Base-by-base conservation (phyloP, 2,888 invertebrate genomes). In the Drosophila sordidapex region DNA sequence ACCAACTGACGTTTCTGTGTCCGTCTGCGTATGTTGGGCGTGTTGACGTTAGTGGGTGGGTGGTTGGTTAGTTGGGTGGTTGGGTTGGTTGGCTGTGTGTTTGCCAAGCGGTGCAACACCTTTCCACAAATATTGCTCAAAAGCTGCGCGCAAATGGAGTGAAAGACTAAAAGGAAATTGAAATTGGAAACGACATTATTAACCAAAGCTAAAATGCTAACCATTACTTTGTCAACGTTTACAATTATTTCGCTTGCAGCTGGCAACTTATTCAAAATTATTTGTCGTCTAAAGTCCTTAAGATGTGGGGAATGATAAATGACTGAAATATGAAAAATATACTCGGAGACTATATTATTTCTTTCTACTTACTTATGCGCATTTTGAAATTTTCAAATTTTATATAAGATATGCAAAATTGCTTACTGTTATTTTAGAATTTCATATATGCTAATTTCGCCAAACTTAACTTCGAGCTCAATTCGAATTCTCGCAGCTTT, bases 121-220 rank as follows among this genome's bases (percentile, higher is more conserved):
- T 74, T 38, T 27, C 33, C 49, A n/a, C 71, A 53, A 48, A 56
- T 52, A 53, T 48, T 62, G 71, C 25, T 15, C 40, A 70, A 67
- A 67, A 56, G 51, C 62, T 35, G 48, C 13, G 40, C 52, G 46
- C 40, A 79, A 52, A 36, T 59, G 49, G 59, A 72, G 31, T 36
- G 31, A 43, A 72, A 52, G 54, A 51, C 60, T 33, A 67, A 70
- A 51, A 46, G 61, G 61, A 57, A 70, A 70, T 61, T 61, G 49
- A 43, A 57, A 69, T 56, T 36, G 70, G 60, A 69, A 61, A 59
- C 27, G 51, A 60, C 21, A 53, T 46, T 54, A 48, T 54, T 53
- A 54, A 36, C 38, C 53, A 36, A 46, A 31, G 40, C 43, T 13
- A 18, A 54, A 52, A 48, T 53, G 35, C 48, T 35, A 36, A n/a